Conservation (phyloP, 64 coral and sea anemone genomes). For the Actinia tenebrosa region DNA sequence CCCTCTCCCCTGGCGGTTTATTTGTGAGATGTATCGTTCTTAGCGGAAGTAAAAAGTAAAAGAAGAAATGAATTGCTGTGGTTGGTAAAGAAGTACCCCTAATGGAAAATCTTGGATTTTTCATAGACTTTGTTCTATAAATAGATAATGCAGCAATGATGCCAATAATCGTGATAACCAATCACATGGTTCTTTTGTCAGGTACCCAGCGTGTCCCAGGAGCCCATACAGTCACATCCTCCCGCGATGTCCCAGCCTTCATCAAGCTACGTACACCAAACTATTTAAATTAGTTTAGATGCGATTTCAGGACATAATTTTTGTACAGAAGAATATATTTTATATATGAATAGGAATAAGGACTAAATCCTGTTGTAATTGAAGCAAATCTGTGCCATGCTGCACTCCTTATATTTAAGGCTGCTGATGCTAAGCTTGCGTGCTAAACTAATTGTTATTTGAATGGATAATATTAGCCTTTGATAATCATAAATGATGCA, state of each 20-base stretch:
- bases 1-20: too few species aligned
- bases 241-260: not conserved
- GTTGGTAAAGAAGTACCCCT: too few species aligned
- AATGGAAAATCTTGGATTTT: too few species aligned
- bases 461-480: not conserved
- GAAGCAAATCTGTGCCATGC: conserved; percentile 2
- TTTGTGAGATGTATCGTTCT: too few species aligned
- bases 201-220: not conserved
- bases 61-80: too few species aligned
- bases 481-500: not conserved
- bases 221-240: not conserved
- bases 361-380: conserved; percentile 15
- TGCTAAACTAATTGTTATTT: not conserved
- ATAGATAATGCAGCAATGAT: not conserved
- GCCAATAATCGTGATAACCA: not conserved
- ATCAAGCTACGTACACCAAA: not conserved
- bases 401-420: conserved; percentile 2
- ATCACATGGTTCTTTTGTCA: not conserved
- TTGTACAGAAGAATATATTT: conserved; percentile 33
- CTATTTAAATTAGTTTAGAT: conserved; percentile 18
- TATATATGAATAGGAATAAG: conserved; percentile 28
- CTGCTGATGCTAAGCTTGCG: not conserved
- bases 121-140: too few species aligned
- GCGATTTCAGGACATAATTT: conserved; percentile 30
- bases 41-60: too few species aligned